Conservation (phyloP, 2,113 vertebrate species). For the Notothenia rossii region DNA sequence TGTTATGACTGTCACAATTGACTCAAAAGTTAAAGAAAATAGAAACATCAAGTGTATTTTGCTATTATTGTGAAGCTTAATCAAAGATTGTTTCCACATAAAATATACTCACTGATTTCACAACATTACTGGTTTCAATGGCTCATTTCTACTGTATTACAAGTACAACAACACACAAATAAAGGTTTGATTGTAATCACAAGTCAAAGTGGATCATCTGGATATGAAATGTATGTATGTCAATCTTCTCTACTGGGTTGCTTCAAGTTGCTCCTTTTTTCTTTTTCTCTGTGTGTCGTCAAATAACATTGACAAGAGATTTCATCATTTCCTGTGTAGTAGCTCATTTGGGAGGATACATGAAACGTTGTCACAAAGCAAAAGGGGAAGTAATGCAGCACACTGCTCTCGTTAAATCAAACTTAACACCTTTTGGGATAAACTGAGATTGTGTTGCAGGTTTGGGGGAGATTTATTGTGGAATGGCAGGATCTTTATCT, state of each 20-base stretch:
- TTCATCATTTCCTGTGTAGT: conserved; percentile 47
- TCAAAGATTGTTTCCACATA: background rate
- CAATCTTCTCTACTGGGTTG: conserved; percentile 13
- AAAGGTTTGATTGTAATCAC: background rate
- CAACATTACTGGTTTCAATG: too few species aligned
- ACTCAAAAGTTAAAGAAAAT: background rate
- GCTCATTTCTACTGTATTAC: background rate
- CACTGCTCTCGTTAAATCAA: conserved; percentile 46
- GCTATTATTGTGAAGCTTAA: background rate
- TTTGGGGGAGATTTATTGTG: conserved; percentile 55
- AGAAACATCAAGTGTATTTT: background rate
- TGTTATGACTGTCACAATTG: background rate
- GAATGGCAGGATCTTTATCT: conserved; percentile 68
- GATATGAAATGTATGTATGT: conserved; percentile 10
- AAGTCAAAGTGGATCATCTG: background rate
- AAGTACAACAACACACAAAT: background rate
- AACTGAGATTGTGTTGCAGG: conserved; percentile 32
- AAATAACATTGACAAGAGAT: conserved; percentile 44
- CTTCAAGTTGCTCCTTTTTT: conserved; percentile 11
- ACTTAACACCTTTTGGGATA: conserved; percentile 27
- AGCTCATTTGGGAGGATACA: conserved; percentile 50
- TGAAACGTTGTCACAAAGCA: conserved; percentile 42
- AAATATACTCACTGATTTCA: background rate
- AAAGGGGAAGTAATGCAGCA: conserved; percentile 36
- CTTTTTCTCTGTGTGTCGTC: conserved; percentile 23